Evolutionary conservation across 2,113 vertebrate species (phyloP).

Genomic region (Podiceps cristatus): DNA sequence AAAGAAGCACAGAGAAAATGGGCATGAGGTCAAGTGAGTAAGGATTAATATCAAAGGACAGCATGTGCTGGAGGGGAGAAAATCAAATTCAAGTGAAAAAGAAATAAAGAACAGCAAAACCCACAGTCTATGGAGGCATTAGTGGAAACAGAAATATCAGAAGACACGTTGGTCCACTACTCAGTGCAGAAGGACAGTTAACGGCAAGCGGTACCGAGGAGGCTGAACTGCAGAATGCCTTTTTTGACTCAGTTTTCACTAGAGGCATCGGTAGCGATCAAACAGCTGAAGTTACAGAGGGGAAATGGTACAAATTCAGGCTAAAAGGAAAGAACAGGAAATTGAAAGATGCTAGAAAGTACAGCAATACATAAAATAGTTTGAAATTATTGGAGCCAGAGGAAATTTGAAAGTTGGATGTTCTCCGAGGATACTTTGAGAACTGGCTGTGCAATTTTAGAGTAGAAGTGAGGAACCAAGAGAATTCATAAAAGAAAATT

Average conservation of each 20-base stretch:
- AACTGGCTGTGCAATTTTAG: background rate
- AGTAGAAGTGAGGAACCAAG: background rate
- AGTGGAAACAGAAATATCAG: slow-evolving; percentile 4
- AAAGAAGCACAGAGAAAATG: background rate
- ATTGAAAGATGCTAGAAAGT: background rate
- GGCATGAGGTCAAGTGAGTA: background rate
- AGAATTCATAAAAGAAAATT: background rate
- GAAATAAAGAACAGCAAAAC: background rate
- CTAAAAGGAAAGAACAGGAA: background rate
- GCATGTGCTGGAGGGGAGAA: background rate
- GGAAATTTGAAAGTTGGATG: background rate
- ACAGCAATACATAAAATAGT: background rate
- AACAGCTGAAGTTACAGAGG: background rate
- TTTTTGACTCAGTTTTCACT: background rate
- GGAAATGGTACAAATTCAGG: background rate
- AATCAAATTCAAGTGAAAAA: slow-evolving; percentile 10
- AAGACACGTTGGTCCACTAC: background rate
- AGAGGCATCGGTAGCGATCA: background rate
- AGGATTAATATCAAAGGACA: slow-evolving; percentile 30
- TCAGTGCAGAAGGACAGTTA: background rate
- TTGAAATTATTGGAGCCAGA: background rate
- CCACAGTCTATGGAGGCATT: background rate
- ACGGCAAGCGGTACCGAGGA: background rate
- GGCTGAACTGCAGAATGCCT: background rate
- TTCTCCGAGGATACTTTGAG: background rate